Evolutionary conservation across 30 jellyfish, hydroid and myxozoan genomes (phyloP).

Genomic region (Calvadosia cruxmelitensis): DNA sequence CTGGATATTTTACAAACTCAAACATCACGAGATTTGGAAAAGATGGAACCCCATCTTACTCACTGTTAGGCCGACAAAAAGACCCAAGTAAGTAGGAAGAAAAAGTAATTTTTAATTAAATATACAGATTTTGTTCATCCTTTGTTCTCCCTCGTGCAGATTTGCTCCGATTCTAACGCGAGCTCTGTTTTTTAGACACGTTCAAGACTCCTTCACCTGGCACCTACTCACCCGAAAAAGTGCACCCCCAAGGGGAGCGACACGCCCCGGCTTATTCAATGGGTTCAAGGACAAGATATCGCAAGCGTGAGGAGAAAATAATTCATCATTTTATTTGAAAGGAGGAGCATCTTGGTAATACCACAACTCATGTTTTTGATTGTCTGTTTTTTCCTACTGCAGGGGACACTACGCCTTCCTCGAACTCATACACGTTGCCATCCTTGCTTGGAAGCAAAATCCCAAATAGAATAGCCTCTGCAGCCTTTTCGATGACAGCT

Average conservation of each 20-base stretch:
- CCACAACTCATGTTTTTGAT: too few relatives aligned
- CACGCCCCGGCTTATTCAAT: constrained; percentile 97
- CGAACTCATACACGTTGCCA: constrained; percentile 87
- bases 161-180: too few relatives aligned
- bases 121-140: too few relatives aligned
- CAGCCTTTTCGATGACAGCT: constrained; percentile 96
- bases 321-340: too few relatives aligned
- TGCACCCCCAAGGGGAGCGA: constrained; percentile 97
- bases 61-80: constrained; percentile 82
- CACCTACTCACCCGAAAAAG: constrained; percentile 92
- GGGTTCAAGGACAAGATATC: constrained; percentile 82
- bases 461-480: constrained; percentile 89
- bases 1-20: constrained; percentile 88
- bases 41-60: constrained; percentile 93
- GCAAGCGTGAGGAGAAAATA: constrained; percentile 59
- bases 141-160: too few relatives aligned
- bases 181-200: constrained; percentile 27
- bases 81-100: constrained; percentile 66
- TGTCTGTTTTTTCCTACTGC: too few relatives aligned
- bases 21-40: constrained; percentile 62
- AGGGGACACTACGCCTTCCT: constrained; percentile 97
- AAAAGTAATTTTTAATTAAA: neutral
- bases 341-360: too few relatives aligned
- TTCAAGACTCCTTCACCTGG: constrained; percentile 99
- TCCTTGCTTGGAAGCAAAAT: constrained; percentile 70